A percentile compares a stretch with the other conserved stretches of the same genome.
phyloP scores from a whole-genome alignment of 2,888 invertebrate species.

The Arenicola marina region DNA sequence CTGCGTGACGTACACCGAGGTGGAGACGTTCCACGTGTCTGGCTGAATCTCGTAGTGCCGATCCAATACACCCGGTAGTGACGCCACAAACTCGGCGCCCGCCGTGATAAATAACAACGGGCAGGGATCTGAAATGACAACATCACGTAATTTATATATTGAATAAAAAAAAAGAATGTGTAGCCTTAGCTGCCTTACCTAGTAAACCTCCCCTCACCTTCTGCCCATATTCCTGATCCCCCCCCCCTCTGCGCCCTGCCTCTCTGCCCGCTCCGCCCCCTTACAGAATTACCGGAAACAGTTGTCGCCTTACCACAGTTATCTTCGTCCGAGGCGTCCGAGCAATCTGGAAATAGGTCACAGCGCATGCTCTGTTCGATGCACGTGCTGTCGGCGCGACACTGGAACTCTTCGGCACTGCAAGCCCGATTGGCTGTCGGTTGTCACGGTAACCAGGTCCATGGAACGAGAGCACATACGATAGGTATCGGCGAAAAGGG shows the following conservation, averaged over 20 bases:
- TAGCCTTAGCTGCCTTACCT: too few relatives aligned
- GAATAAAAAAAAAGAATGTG: too few relatives aligned
- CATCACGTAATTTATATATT: too few relatives aligned
- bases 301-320: slow-evolving; percentile 1
- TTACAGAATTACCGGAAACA: too few relatives aligned
- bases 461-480: too few relatives aligned
- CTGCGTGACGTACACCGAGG: not conserved
- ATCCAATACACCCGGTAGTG: not conserved
- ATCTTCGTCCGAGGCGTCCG: slow-evolving; percentile 1
- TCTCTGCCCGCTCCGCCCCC: too few relatives aligned
- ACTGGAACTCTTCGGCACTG: not conserved
- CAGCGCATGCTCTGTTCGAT: not conserved
- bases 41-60: not conserved
- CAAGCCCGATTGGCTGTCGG: too few relatives aligned
- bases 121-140: not conserved
- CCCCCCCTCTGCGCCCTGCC: too few relatives aligned
- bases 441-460: not conserved
- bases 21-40: not conserved
- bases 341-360: slow-evolving; percentile 8
- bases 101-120: not conserved
- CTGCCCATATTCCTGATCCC: too few relatives aligned
- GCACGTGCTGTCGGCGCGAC: not conserved
- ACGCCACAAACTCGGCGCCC: not conserved
- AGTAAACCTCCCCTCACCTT: too few relatives aligned
- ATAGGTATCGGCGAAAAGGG: too few relatives aligned